Percentiles rank a stretch among this genome's conserved stretches.
Evolutionary conservation across 2,888 invertebrate genomes (phyloP).

Genomic region (Megaustenia siamemsis): DNA sequence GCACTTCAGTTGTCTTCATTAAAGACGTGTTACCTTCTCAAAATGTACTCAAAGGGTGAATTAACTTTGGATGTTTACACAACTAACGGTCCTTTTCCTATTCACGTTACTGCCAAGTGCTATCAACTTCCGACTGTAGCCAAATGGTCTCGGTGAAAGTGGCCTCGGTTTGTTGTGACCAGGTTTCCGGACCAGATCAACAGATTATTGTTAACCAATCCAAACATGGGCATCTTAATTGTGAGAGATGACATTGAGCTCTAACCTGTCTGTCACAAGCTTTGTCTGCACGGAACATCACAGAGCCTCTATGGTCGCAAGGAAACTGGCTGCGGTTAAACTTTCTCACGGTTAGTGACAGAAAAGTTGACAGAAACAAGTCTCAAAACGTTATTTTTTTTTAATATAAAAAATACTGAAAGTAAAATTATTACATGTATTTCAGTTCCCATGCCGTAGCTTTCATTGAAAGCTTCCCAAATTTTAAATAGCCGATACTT

Average conservation of each 20-base stretch:
- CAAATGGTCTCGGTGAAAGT: too few species aligned
- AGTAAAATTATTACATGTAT: too few species aligned
- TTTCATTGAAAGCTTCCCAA: too few species aligned
- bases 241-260: not conserved
- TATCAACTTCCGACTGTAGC: not conserved
- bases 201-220: not conserved
- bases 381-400: not conserved
- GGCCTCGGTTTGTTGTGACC: not conserved
- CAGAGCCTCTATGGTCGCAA: not conserved
- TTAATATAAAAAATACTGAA: too few species aligned
- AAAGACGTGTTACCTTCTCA: not conserved
- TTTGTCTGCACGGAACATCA: not conserved
- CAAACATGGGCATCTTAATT: not conserved
- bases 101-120: not conserved
- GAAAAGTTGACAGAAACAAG: not conserved
- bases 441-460: too few species aligned
- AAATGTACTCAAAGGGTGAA: not conserved
- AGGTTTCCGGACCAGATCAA: not conserved
- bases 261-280: not conserved
- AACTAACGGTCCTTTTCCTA: not conserved
- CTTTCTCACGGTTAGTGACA: conserved; percentile 11
- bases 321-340: not conserved
- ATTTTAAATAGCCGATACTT: too few species aligned
- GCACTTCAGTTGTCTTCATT: not conserved
- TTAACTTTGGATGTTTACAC: not conserved